Conservation (phyloP, 2,113 vertebrate genomes). For the Chlamydotis undulata region DNA sequence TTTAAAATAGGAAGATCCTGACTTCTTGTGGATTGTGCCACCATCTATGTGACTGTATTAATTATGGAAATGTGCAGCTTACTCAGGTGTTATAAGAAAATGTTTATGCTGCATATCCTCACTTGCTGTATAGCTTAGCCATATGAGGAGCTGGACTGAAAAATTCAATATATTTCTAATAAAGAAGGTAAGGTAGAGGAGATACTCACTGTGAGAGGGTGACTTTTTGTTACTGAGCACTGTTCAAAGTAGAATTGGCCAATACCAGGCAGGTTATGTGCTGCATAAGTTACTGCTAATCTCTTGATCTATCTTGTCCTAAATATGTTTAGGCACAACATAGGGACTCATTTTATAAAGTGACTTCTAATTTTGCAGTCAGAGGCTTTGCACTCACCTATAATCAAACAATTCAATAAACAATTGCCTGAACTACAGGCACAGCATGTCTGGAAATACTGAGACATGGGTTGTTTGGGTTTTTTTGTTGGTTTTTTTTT, state of each 20-base stretch:
- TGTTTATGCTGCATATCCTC: background rate
- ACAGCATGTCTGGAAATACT: background rate
- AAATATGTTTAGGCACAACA: background rate
- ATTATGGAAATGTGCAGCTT: background rate
- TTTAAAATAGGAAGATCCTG: slow-evolving; percentile 11
- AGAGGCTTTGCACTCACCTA: background rate
- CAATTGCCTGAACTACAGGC: background rate
- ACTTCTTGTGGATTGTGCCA: background rate
- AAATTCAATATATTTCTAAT: background rate
- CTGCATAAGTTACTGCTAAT: background rate
- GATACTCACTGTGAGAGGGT: background rate
- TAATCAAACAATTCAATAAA: background rate
- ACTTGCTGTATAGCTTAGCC: background rate
- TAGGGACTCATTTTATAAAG: background rate
- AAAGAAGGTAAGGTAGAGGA: background rate
- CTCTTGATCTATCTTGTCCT: background rate
- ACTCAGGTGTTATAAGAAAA: background rate
- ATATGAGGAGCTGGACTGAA: background rate
- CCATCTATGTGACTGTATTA: background rate
- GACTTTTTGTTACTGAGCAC: background rate
- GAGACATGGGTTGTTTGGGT: background rate
- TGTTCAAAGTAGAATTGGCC: background rate
- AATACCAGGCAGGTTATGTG: background rate
- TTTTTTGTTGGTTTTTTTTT: background rate
- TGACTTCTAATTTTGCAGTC: background rate